Base-by-base conservation (phyloP, 2,888 invertebrate genomes). In the Uloborus plumipes region DNA sequence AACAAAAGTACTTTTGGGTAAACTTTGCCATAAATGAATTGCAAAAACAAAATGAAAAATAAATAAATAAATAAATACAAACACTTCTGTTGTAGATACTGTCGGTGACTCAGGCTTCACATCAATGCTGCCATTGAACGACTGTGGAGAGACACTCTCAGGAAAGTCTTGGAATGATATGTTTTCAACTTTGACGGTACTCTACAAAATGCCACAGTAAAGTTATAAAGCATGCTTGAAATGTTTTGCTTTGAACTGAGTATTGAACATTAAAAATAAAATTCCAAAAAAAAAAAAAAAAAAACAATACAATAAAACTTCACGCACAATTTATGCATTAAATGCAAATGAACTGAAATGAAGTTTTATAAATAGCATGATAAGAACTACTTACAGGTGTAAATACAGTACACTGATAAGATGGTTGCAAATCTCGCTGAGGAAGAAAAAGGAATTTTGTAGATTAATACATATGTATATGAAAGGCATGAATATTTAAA, bases 401-500 rank as follows among this genome's bases (percentile, higher is more conserved):
- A 77, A 97, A 92, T 13, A 98, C 95, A 58, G 98, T 98, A 88
- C 96, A 97, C 85, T 97, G 97, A 89, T 95, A 98, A 62, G 97
- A 97, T 0, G 96, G 96, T 89, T 98, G 98, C 89, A 94, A 97
- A 89, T 97, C 97, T 86, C 97, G 95, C 89, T 89, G 26, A 58
- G 39, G 72, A 62, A 31, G 55, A 50, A 31, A 71, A 53, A 55
- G 49, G 22, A 55, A 50, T n/a, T n/a, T 18, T 1, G 16, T 9
- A 22, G 26, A 59, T 47, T 18, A 59, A 47, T 39, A 39, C n/a
- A n/a, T n/a, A n/a, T n/a, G n/a, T n/a, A n/a, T n/a, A n/a, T n/a
- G n/a, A n/a, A n/a, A n/a, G n/a, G n/a, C n/a, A n/a, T n/a, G n/a
- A n/a, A n/a, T n/a, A n/a, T n/a, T n/a, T n/a, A n/a, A n/a, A n/a